Conservation (phyloP, 2,113 vertebrate species). For the Dicaeum eximium region DNA sequence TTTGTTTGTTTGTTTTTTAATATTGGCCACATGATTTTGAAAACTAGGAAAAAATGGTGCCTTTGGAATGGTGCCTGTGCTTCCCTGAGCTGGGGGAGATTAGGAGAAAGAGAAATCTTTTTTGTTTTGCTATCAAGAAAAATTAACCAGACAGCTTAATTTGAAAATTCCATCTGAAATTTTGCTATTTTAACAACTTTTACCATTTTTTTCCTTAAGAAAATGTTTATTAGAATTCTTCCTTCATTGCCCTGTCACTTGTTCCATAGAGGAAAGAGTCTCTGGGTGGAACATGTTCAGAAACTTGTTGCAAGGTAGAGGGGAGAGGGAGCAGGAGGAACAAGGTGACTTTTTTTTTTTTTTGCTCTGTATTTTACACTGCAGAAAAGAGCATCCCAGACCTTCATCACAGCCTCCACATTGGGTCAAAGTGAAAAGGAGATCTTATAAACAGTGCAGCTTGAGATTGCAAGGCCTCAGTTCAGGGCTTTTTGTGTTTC, state of each 20-base stretch:
- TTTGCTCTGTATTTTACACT: neutral
- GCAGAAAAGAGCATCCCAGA: neutral
- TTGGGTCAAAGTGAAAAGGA: neutral
- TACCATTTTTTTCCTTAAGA: neutral
- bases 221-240: neutral
- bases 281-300: neutral
- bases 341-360: neutral
- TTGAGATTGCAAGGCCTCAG: neutral
- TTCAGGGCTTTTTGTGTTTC: neutral
- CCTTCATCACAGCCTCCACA: neutral
- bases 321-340: neutral
- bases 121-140: neutral
- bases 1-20: no score
- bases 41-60: neutral
- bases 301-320: neutral
- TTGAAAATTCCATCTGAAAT: neutral
- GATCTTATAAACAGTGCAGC: neutral
- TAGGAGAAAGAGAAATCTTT: neutral
- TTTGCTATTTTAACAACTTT: neutral
- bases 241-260: neutral
- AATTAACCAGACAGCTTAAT: neutral
- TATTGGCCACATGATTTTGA: rapidly evolving
- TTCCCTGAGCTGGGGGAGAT: neutral
- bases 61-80: neutral
- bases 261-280: neutral